Evolutionary conservation across 2,113 vertebrate genomes (phyloP).

Genomic region (Oryzias woworae): DNA sequence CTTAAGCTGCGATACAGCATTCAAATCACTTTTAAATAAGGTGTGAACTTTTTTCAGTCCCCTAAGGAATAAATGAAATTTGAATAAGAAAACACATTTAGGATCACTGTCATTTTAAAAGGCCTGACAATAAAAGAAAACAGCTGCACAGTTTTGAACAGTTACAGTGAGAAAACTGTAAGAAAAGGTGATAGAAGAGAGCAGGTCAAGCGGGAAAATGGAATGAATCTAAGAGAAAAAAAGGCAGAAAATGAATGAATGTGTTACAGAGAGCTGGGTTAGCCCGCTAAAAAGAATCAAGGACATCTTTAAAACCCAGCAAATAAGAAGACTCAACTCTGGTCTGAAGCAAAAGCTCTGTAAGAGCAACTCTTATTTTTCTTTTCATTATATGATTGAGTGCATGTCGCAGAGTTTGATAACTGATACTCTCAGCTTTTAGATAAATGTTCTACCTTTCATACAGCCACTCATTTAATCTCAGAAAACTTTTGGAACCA

Average conservation of each 20-base stretch:
- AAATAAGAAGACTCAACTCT: not conserved
- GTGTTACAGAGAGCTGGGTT: not conserved
- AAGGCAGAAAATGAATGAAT: not conserved
- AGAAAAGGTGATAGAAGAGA: not conserved
- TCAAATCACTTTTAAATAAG: no score
- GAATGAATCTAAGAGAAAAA: not conserved
- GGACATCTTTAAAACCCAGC: not conserved
- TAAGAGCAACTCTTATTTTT: not conserved
- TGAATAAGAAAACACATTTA: no score
- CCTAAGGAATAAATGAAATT: no score
- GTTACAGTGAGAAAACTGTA: not conserved
- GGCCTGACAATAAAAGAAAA: no score
- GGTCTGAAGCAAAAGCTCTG: not conserved
- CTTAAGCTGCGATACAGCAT: no score
- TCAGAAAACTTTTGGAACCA: no score
- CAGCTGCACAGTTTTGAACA: no score
- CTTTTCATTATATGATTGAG: not conserved
- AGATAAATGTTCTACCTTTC: not conserved
- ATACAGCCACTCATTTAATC: no score
- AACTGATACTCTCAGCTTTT: slow-evolving; percentile 3
- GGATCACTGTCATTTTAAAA: no score
- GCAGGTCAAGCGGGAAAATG: not conserved
- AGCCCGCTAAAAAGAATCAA: not conserved
- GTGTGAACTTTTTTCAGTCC: no score
- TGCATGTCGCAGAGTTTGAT: not conserved